These are phyloP conservation scores for Metalampra italica DNA, from an alignment of 2,888 invertebrate genomes.

Conservation along the genomic window DNA sequence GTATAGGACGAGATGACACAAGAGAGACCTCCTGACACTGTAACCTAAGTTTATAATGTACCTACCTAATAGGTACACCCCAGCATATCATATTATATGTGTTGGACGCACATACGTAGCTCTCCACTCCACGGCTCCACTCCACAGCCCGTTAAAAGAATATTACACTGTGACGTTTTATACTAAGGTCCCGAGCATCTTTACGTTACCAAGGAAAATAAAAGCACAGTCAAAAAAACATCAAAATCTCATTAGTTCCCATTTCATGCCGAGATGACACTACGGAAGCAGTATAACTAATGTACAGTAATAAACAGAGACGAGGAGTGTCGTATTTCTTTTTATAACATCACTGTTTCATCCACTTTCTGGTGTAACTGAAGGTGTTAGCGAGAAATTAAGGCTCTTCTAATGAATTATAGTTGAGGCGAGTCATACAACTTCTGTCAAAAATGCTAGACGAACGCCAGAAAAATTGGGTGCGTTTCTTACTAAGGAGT, in stretches of 20 bases:
- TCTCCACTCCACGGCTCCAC: slow-evolving; percentile 10
- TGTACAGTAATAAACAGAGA: slow-evolving; percentile 76
- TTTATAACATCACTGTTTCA: slow-evolving; percentile 70
- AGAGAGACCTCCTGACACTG: too few relatives aligned
- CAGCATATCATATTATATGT: too few relatives aligned
- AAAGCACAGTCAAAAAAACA: slow-evolving; percentile 78
- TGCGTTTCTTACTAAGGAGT: not conserved
- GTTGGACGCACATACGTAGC: slow-evolving; percentile 6
- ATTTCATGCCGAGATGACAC: slow-evolving; percentile 76
- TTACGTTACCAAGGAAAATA: slow-evolving; percentile 65
- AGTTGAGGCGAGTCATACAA: too few relatives aligned
- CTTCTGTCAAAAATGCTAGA: too few relatives aligned
- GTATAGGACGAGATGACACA: too few relatives aligned
- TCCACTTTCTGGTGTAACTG: slow-evolving; percentile 67
- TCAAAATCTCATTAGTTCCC: slow-evolving; percentile 79
- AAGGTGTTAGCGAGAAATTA: slow-evolving; percentile 39
- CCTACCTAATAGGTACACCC: too few relatives aligned
- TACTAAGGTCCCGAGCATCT: slow-evolving; percentile 46
- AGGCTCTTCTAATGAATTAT: slow-evolving; percentile 24
- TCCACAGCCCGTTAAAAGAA: slow-evolving; percentile 26
- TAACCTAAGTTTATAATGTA: too few relatives aligned
- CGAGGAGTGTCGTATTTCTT: slow-evolving; percentile 75
- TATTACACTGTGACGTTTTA: slow-evolving; percentile 36
- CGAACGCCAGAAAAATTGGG: not conserved
- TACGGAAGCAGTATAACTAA: slow-evolving; percentile 78